Base-by-base conservation (phyloP, 2,113 vertebrate genomes). In the Saguinus imperator region DNA sequence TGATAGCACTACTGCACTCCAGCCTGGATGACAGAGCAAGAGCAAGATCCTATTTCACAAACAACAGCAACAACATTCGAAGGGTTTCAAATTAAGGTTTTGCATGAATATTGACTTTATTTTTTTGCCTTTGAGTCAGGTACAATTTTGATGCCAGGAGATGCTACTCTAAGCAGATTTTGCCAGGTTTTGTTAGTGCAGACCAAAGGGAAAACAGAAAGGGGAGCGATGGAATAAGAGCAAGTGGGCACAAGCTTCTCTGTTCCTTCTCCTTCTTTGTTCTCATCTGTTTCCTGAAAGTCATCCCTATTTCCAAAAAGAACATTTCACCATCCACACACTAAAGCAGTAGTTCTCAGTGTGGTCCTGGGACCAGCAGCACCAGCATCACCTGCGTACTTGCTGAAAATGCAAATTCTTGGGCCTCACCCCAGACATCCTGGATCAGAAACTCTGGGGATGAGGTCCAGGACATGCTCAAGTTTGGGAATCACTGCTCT, bases 181-280 rank as follows among this genome's bases (percentile, higher is more conserved):
- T 55, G 18, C 43, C 58, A 32, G 85, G 23, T 29, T 89, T 76
- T 52, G 68, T 73, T 52, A 40, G 48, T 27, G 48, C 11, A 85
- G 13, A 35, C 12, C 40, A 48, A 75, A 20, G 6, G 14, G 43
- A 45, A 85, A 37, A 43, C 48, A 55, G 57, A 45, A n/a, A 58
- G 9, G 6, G 29, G 18, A 18, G 37, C 43, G 25, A 9, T 0
- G 4, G 40, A 16, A 4, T 11, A 14, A 50, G 14, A 32, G n/a
- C 32, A 23, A 66, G 10, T 21, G 18, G 17, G 70, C 3, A 82
- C 35, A 45, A 13, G 35, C 8, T 82, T 32, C 52, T 52, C 52
- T 52, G 52, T 27, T 14, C 12, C 35, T 89, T 86, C 48, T 50
- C 50, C 37, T 8, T 61, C 13, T 68, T n/a, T 29, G 32, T 21